Evolutionary conservation across 92 coral and sea anemone genomes (phyloP).

Genomic region (Palythoa grandiflora): DNA sequence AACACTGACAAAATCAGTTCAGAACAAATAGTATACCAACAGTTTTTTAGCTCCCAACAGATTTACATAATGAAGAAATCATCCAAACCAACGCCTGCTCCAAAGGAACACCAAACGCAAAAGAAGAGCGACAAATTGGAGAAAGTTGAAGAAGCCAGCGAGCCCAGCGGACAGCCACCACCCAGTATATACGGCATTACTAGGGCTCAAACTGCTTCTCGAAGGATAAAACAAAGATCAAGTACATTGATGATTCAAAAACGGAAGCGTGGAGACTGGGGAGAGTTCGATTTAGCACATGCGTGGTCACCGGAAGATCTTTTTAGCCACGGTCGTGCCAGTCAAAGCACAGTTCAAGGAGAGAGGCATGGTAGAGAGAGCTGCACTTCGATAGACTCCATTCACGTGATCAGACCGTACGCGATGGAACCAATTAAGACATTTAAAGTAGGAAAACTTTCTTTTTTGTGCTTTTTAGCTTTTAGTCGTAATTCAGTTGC

Average conservation of each 20-base stretch:
- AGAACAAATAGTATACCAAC: not conserved
- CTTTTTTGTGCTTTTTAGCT: not conserved
- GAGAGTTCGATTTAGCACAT: conserved; percentile 90
- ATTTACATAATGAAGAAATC: conserved; percentile 17
- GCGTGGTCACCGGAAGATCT: conserved; percentile 94
- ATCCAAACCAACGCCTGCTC: not conserved
- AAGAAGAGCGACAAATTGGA: conserved; percentile 17
- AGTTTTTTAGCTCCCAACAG: not conserved
- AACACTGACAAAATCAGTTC: not conserved
- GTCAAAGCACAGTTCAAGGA: conserved; percentile 47
- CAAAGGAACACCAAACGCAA: conserved; percentile 11
- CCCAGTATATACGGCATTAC: conserved; percentile 73
- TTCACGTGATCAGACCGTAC: conserved; percentile 69
- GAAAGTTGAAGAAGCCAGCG: conserved; percentile 12
- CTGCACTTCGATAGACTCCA: conserved; percentile 55
- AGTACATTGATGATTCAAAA: conserved; percentile 62
- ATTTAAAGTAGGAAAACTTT: conserved; percentile 66
- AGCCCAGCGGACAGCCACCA: conserved; percentile 7
- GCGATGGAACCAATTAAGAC: conserved; percentile 74
- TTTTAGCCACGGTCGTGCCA: conserved; percentile 64
- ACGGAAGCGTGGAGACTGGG: conserved; percentile 88
- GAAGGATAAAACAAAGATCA: conserved; percentile 70
- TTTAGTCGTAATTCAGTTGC: too few relatives aligned
- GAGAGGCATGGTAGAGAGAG: conserved; percentile 41
- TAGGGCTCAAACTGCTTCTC: conserved; percentile 74